phyloP scores from a whole-genome alignment of 2,888 invertebrate genomes.

The Amiota mariae region DNA sequence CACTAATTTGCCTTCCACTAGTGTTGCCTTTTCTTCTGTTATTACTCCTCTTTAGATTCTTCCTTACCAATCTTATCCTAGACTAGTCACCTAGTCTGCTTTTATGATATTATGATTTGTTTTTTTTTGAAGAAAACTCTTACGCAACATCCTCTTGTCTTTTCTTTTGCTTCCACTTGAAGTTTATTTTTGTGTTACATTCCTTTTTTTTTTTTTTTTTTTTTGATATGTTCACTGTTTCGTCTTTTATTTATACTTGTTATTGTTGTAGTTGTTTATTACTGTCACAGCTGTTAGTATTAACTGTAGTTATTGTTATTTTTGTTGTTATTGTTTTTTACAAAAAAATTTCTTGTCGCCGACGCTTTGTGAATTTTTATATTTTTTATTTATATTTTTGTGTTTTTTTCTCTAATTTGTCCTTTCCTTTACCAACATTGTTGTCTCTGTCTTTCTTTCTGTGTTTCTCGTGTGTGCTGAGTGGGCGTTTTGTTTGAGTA shows the following conservation, averaged over 20 bases:
- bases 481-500: slow-evolving; percentile 47
- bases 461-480: slow-evolving; percentile 21
- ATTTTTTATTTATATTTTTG: background rate
- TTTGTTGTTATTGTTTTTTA: slow-evolving; percentile 32
- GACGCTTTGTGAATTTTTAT: slow-evolving; percentile 11
- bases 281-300: slow-evolving; percentile 59
- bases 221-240: slow-evolving; percentile 28
- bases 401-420: background rate
- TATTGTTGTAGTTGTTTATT: slow-evolving; percentile 56
- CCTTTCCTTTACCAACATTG: background rate
- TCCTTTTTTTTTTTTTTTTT: no score
- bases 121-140: slow-evolving; percentile 49
- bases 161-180: slow-evolving; percentile 7
- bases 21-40: no score
- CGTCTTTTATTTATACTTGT: slow-evolving; percentile 31
- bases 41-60: no score
- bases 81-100: no score
- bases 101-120: no score
- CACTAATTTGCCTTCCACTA: no score
- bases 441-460: slow-evolving; percentile 16
- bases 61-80: no score
- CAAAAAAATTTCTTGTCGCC: background rate
- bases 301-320: slow-evolving; percentile 36
- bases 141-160: slow-evolving; percentile 48
- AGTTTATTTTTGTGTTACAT: slow-evolving; percentile 5